A percentile compares a stretch with the other conserved stretches of the same genome.
These are phyloP conservation scores for Aproaerema taeniolella DNA, from an alignment of 2,888 invertebrate genomes.

Conservation along the genomic window DNA sequence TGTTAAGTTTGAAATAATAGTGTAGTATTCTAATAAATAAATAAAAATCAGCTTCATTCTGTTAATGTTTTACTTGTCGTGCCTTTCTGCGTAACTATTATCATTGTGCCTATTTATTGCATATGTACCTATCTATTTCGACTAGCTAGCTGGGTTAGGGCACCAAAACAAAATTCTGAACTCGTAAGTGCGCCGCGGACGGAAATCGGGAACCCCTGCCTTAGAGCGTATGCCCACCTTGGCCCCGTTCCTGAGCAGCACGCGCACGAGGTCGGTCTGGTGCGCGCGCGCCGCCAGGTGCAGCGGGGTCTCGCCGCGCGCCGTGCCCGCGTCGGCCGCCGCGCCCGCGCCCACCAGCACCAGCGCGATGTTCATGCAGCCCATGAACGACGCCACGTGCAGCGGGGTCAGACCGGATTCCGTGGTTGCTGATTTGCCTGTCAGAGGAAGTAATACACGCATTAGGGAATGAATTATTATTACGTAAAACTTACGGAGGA, in stretches of 20 bases:
- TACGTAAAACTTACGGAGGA: not conserved
- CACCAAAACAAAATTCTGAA: too few relatives aligned
- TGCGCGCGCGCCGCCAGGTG: constrained; percentile 98
- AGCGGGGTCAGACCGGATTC: constrained; percentile 95
- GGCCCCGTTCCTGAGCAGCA: constrained; percentile 95
- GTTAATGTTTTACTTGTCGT: too few relatives aligned
- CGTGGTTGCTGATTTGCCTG: constrained; percentile 82
- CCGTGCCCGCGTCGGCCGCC: constrained; percentile 95
- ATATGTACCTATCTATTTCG: too few relatives aligned
- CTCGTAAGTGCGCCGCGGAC: too few relatives aligned
- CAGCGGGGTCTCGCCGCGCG: constrained; percentile 96
- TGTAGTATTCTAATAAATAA: too few relatives aligned
- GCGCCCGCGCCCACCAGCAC: constrained; percentile 95
- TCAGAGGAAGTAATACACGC: too few relatives aligned
- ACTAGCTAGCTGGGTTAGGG: too few relatives aligned
- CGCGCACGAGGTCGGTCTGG: constrained; percentile 97
- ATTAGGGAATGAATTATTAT: not conserved
- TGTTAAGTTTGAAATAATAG: too few relatives aligned
- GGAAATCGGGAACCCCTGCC: too few relatives aligned
- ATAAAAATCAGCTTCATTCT: too few relatives aligned
- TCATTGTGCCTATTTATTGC: too few relatives aligned
- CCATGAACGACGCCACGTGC: constrained; percentile 99
- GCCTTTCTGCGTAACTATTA: too few relatives aligned
- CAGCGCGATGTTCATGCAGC: constrained; percentile 99
- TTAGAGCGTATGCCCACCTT: constrained; percentile 79